Conservation (phyloP, 1,140 invertebrate species). For the Aphis craccivora region DNA sequence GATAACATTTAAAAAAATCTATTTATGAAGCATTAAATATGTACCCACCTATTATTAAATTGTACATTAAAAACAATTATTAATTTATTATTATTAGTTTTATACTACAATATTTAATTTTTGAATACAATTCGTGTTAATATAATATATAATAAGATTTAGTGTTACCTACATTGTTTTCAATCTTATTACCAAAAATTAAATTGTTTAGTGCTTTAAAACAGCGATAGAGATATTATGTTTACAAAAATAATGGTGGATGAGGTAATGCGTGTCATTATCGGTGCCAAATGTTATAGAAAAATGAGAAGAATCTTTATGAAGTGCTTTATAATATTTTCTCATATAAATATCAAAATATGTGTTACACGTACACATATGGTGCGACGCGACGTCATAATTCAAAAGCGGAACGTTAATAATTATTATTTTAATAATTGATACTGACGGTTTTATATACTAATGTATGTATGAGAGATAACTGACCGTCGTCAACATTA, state of each 20-base stretch:
- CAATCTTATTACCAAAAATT: not conserved
- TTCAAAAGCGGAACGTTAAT: not conserved
- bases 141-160: too few relatives aligned
- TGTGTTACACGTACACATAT: constrained; percentile 8
- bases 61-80: too few relatives aligned
- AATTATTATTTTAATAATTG: constrained; percentile 16
- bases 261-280: not conserved
- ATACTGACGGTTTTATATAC: constrained; percentile 31
- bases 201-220: not conserved
- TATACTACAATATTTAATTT: not conserved
- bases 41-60: too few relatives aligned
- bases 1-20: too few relatives aligned
- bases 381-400: constrained; percentile 8
- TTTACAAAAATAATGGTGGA: not conserved
- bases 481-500: constrained; percentile 45
- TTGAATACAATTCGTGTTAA: not conserved
- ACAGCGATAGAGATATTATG: not conserved
- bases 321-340: not conserved
- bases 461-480: not conserved
- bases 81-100: not conserved
- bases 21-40: too few relatives aligned
- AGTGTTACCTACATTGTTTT: not conserved
- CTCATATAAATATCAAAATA: constrained; percentile 11
- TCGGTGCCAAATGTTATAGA: not conserved
- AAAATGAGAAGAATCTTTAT: not conserved